Conservation (phyloP, 2,113 vertebrate species). For the Azemiops feae region DNA sequence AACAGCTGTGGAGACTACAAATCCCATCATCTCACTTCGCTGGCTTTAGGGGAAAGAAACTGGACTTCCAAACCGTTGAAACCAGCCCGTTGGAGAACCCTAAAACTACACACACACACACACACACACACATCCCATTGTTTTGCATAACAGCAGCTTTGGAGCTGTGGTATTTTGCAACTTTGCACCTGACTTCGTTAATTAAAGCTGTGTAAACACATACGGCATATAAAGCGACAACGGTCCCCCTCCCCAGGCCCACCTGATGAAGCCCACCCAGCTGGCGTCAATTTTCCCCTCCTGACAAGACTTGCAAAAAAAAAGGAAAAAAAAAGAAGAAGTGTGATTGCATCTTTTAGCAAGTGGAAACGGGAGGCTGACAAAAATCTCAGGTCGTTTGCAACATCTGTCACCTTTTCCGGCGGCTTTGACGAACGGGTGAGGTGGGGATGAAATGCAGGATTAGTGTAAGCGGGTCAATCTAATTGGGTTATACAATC, state of each 20-base stretch:
- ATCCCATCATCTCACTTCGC: neutral
- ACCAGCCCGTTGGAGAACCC: neutral
- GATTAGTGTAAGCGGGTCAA: neutral
- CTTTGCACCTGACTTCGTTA: neutral
- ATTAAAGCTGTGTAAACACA: too few relatives aligned
- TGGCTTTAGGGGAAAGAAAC: neutral
- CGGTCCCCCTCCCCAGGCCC: too few relatives aligned
- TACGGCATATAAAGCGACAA: neutral
- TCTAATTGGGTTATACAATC: neutral
- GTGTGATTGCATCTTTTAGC: neutral
- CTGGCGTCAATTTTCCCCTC: neutral
- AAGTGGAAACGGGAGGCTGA: neutral
- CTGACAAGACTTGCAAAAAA: neutral
- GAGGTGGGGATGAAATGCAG: neutral
- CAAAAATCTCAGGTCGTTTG: neutral
- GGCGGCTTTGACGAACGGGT: neutral
- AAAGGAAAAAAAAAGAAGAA: too few relatives aligned
- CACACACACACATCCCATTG: neutral
- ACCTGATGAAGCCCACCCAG: neutral
- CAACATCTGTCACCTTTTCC: fast-evolving
- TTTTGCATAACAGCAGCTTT: neutral
- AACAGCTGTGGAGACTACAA: neutral
- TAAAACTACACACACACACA: neutral
- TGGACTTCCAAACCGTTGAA: neutral
- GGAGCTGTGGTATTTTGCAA: neutral